Conservation (phyloP, 2,888 invertebrate species). For the Melinopterus prodromus region DNA sequence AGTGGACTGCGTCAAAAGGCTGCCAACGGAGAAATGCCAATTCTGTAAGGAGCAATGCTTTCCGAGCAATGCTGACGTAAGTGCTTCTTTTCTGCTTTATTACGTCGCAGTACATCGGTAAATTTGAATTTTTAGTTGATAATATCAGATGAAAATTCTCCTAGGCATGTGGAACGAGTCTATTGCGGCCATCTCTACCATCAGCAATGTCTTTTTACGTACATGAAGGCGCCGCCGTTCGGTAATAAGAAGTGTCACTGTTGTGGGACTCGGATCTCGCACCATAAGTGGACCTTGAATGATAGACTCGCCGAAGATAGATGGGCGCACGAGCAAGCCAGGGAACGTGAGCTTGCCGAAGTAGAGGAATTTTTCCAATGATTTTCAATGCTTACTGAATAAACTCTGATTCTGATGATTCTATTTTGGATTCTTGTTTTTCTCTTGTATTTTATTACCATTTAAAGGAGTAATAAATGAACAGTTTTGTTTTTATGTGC, state of each 20-base stretch:
- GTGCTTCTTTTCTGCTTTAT: slow-evolving; percentile 38
- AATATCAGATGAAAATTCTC: slow-evolving; percentile 66
- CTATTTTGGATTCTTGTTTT: too few species aligned
- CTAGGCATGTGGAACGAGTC: slow-evolving; percentile 71
- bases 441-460: too few species aligned
- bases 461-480: too few species aligned
- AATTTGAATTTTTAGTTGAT: slow-evolving; percentile 58
- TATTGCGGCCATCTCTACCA: slow-evolving; percentile 80
- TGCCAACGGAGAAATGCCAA: slow-evolving; percentile 71
- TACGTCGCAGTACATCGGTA: background rate
- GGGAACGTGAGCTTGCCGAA: slow-evolving; percentile 76
- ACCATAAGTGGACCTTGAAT: slow-evolving; percentile 76
- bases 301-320: slow-evolving; percentile 75
- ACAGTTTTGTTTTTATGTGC: too few species aligned
- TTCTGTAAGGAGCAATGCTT: slow-evolving; percentile 69
- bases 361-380: slow-evolving; percentile 76
- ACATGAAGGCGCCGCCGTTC: slow-evolving; percentile 78
- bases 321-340: slow-evolving; percentile 82
- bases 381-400: slow-evolving; percentile 29
- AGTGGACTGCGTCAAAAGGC: slow-evolving; percentile 67
- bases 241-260: slow-evolving; percentile 74
- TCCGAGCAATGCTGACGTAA: slow-evolving; percentile 65
- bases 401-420: too few species aligned
- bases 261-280: slow-evolving; percentile 72
- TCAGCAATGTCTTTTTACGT: slow-evolving; percentile 71